Percentiles rank a stretch among this genome's conserved stretches.
These are phyloP conservation scores for Amiota mariae DNA, from an alignment of 2,888 invertebrate genomes.

Conservation along the genomic window DNA sequence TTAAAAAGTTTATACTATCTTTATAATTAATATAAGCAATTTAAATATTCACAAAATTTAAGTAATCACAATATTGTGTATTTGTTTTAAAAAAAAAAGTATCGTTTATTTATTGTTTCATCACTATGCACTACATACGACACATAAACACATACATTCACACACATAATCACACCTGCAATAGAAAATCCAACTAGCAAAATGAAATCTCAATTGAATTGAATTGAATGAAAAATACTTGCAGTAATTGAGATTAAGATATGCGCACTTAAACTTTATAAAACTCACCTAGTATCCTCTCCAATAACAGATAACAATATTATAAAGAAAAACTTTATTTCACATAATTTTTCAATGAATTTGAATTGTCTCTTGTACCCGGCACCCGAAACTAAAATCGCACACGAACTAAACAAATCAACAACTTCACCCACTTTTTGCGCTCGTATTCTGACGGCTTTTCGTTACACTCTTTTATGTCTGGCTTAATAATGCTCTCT, in stretches of 20 bases:
- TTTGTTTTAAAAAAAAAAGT: too few species aligned
- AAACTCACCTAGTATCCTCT: neutral
- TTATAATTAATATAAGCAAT: too few species aligned
- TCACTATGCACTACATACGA: neutral
- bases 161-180: neutral
- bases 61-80: neutral
- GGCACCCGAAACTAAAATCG: conserved; percentile 10
- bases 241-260: conserved; percentile 19
- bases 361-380: neutral
- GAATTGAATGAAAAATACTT: conserved; percentile 59
- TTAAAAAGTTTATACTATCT: too few species aligned
- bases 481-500: neutral
- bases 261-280: neutral
- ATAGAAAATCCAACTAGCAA: conserved; percentile 56
- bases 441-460: neutral
- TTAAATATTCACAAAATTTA: too few species aligned
- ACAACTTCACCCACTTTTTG: conserved; percentile 28
- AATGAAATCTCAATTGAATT: conserved; percentile 59
- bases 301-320: neutral
- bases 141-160: neutral
- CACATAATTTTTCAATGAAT: conserved; percentile 50
- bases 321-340: conserved; percentile 43
- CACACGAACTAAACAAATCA: conserved; percentile 3
- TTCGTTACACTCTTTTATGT: neutral
- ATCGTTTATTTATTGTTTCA: conserved; percentile 4